Evolutionary conservation across 2,113 vertebrate species (phyloP).

Genomic region (Labrus mixtus): DNA sequence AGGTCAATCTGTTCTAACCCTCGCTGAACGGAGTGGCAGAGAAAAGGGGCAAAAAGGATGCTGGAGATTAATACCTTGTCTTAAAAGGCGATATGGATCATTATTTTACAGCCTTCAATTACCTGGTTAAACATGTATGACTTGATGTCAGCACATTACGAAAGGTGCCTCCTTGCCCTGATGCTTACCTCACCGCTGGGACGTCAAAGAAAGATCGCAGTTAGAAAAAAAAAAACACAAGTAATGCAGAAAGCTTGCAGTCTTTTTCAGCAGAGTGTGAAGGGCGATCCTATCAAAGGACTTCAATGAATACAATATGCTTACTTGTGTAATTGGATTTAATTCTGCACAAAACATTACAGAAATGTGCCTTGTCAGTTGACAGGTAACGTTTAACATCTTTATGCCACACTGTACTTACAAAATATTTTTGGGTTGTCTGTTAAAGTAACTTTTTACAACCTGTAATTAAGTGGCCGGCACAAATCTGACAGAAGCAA

Average conservation of each 20-base stretch:
- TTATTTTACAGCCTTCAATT: conserved; percentile 74
- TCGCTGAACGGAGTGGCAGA: conserved; percentile 58
- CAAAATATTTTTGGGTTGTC: too few relatives aligned
- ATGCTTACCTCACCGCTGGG: conserved; percentile 63
- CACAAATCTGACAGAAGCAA: too few relatives aligned
- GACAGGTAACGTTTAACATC: not conserved
- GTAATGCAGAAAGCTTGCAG: conserved; percentile 45
- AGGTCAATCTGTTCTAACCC: conserved; percentile 78
- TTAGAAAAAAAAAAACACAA: conserved; percentile 3
- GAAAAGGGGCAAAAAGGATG: conserved; percentile 50
- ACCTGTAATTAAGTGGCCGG: too few relatives aligned
- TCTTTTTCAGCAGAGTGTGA: conserved; percentile 45
- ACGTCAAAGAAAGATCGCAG: conserved; percentile 44
- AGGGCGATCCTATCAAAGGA: conserved; percentile 16
- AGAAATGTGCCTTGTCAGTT: conserved; percentile 23
- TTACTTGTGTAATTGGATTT: conserved; percentile 43
- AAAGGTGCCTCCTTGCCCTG: conserved; percentile 60
- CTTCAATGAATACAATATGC: conserved; percentile 52
- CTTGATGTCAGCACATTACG: conserved; percentile 80
- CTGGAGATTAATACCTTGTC: conserved; percentile 75
- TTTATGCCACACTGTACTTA: too few relatives aligned
- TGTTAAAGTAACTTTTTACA: too few relatives aligned
- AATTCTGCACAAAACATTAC: conserved; percentile 37
- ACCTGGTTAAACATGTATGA: conserved; percentile 79
- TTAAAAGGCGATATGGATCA: conserved; percentile 78